Percentiles rank a stretch among this genome's conserved stretches.
Evolutionary conservation across 2,113 vertebrate species (phyloP).

Genomic region (Macquaria australasica): DNA sequence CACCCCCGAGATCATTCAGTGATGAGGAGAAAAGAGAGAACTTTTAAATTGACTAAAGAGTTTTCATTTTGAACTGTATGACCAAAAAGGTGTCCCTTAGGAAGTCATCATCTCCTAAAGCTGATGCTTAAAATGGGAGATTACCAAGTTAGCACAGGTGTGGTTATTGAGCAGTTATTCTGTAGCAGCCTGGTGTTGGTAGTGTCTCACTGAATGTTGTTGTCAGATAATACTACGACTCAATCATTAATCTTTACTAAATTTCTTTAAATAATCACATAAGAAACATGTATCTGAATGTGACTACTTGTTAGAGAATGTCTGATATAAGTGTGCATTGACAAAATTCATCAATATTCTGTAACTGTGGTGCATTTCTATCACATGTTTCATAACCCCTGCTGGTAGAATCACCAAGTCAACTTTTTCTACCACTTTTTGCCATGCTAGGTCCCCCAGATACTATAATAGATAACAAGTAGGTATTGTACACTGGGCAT

Average conservation of each 20-base stretch:
- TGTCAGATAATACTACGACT: background rate
- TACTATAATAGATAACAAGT: background rate
- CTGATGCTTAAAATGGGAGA: background rate
- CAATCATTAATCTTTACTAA: background rate
- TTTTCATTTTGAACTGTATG: background rate
- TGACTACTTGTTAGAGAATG: no score
- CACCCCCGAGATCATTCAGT: background rate
- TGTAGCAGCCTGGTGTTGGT: no score
- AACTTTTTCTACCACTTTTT: no score
- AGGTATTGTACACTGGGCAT: background rate
- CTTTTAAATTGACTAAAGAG: background rate
- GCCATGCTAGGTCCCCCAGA: no score
- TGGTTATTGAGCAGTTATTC: background rate
- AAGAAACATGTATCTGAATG: background rate
- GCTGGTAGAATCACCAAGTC: background rate
- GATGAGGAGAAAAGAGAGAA: conserved; percentile 1
- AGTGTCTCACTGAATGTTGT: background rate
- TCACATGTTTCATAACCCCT: background rate
- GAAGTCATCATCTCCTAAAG: background rate
- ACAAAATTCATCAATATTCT: background rate
- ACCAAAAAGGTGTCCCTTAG: background rate
- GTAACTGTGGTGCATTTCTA: background rate
- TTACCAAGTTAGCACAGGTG: background rate
- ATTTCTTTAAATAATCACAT: background rate
- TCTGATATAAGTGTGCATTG: background rate